Evolutionary conservation across 1,140 invertebrate genomes (phyloP).

Genomic region (Limonius californicus): DNA sequence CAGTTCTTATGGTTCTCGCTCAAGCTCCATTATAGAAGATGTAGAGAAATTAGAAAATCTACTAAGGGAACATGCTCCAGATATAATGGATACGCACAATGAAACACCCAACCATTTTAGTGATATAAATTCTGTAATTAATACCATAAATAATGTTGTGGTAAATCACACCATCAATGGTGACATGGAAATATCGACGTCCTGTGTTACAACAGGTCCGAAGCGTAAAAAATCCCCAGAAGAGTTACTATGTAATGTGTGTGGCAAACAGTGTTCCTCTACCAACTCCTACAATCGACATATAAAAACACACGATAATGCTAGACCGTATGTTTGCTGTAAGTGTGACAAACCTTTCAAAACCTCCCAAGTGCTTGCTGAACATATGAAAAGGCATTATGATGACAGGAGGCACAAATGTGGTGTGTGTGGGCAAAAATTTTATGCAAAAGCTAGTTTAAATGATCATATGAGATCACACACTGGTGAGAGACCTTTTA

Average conservation of each 20-base stretch:
- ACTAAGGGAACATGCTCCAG: background rate
- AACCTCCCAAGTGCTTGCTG: conserved; percentile 45
- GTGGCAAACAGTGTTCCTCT: conserved; percentile 19
- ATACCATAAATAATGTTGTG: background rate
- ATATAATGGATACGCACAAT: background rate
- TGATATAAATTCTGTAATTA: background rate
- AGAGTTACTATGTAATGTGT: conserved; percentile 18
- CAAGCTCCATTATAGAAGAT: conserved; percentile 6
- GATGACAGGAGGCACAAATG: conserved; percentile 49
- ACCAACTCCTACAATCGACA: conserved; percentile 23
- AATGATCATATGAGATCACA: conserved; percentile 50
- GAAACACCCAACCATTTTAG: background rate
- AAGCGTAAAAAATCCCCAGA: conserved; percentile 7
- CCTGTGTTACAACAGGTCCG: background rate
- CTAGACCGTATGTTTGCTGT: conserved; percentile 21
- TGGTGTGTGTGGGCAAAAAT: conserved; percentile 49
- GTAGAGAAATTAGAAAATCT: conserved; percentile 5
- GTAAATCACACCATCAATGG: background rate
- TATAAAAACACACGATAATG: conserved; percentile 22
- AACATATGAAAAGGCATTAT: conserved; percentile 49
- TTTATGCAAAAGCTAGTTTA: conserved; percentile 48
- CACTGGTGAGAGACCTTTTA: conserved; percentile 48
- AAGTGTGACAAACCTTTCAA: conserved; percentile 46
- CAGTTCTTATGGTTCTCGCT: background rate
- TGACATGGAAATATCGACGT: background rate